Conservation (phyloP, 2,113 vertebrate species). For the Crotalus viridis region DNA sequence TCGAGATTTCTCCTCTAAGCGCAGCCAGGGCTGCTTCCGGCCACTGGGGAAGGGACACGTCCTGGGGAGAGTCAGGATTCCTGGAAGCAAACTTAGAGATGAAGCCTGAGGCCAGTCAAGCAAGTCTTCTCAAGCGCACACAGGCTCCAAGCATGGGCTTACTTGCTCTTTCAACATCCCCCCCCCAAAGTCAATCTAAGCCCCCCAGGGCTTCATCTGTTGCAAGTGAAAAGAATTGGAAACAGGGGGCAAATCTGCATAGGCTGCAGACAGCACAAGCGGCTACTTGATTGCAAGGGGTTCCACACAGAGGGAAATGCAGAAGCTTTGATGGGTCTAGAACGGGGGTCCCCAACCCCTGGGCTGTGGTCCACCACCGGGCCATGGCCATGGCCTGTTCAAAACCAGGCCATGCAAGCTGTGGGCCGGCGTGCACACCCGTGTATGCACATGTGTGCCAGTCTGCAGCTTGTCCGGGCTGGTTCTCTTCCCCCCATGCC, state of each 20-base stretch:
- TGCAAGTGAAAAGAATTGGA: neutral
- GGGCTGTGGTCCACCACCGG: no score
- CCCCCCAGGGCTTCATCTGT: neutral
- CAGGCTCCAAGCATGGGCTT: neutral
- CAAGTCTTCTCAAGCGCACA: accelerated
- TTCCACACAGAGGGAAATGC: neutral
- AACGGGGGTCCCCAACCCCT: no score
- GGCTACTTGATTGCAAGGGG: neutral
- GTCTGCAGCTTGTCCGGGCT: no score
- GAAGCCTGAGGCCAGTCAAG: neutral
- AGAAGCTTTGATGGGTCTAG: neutral
- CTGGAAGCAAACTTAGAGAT: neutral
- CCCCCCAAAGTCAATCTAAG: no score
- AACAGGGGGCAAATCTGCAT: neutral
- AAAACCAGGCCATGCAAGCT: no score
- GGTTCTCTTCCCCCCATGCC: no score
- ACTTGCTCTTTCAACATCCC: neutral
- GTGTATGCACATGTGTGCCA: no score
- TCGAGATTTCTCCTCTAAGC: neutral
- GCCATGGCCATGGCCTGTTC: no score
- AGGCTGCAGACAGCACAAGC: neutral
- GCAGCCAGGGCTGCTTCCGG: neutral
- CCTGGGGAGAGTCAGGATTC: neutral
- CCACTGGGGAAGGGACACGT: neutral
- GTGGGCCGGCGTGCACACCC: no score